Conservation (phyloP, 1,140 invertebrate species). For the Brachystomella parvula region DNA sequence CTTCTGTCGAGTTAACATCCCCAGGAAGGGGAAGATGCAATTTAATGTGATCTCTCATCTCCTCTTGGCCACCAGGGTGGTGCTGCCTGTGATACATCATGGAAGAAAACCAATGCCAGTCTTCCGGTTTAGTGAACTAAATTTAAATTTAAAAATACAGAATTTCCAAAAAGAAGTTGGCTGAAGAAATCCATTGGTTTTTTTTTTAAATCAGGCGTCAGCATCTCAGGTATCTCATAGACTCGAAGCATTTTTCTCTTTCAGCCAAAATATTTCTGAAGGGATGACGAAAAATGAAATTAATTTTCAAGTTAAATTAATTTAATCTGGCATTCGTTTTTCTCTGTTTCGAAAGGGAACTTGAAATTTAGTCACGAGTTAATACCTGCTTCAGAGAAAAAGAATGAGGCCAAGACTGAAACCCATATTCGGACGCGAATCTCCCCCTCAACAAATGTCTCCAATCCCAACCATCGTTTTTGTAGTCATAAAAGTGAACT, state of each 20-base stretch:
- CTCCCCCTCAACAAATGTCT: slow-evolving; percentile 67
- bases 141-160: no score
- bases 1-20: slow-evolving; percentile 15
- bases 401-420: slow-evolving; percentile 76
- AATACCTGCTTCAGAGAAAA: no score
- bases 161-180: no score
- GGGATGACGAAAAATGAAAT: slow-evolving; percentile 4
- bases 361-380: no score
- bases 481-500: slow-evolving; percentile 80
- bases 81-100: slow-evolving; percentile 74
- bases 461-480: slow-evolving; percentile 68
- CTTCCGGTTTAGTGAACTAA: slow-evolving; percentile 39
- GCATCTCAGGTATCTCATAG: no score
- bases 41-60: slow-evolving; percentile 52
- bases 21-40: slow-evolving; percentile 32
- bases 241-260: no score
- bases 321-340: no score
- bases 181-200: not conserved
- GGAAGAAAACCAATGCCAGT: slow-evolving; percentile 54
- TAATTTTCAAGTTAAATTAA: slow-evolving; percentile 2
- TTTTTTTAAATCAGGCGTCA: not conserved
- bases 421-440: slow-evolving; percentile 94
- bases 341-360: no score
- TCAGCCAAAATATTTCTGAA: no score
- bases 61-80: slow-evolving; percentile 58